phyloP scores from a whole-genome alignment of 2,113 vertebrate genomes.

The Saimiri boliviensis region DNA sequence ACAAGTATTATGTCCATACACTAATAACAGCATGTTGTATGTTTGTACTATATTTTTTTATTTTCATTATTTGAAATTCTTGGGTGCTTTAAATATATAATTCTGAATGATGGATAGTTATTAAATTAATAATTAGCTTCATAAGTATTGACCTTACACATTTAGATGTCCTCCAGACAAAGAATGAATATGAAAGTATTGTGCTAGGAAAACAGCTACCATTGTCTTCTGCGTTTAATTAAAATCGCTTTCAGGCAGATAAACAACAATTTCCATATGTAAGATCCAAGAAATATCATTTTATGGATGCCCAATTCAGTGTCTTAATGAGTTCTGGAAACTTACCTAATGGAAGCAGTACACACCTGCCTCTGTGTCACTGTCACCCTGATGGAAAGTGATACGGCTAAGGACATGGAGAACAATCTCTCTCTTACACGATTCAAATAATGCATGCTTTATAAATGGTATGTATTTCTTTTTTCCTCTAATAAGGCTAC shows the following conservation, averaged over 20 bases:
- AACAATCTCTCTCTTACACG: neutral
- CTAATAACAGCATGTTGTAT: neutral
- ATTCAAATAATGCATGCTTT: neutral
- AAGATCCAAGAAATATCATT: neutral
- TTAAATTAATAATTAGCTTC: neutral
- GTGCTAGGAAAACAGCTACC: neutral
- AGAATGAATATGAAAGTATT: neutral
- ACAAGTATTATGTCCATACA: neutral
- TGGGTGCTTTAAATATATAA: neutral
- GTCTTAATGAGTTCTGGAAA: constrained; percentile 42
- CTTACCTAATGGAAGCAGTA: constrained; percentile 30
- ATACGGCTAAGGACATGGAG: neutral
- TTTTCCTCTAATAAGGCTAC: neutral
- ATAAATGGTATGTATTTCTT: neutral
- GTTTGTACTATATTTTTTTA: neutral
- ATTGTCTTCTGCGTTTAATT: constrained; percentile 57
- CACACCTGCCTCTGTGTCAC: constrained; percentile 23
- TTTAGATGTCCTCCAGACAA: neutral
- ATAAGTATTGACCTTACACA: neutral
- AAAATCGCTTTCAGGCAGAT: constrained; percentile 34
- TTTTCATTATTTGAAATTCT: neutral
- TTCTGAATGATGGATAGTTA: neutral
- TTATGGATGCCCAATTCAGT: constrained; percentile 4
- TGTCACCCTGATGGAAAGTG: neutral
- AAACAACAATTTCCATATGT: constrained; percentile 30